Evolutionary conservation across 2,797 vertebrate species (phyloP).

Genomic region (Pangasius macronema): DNA sequence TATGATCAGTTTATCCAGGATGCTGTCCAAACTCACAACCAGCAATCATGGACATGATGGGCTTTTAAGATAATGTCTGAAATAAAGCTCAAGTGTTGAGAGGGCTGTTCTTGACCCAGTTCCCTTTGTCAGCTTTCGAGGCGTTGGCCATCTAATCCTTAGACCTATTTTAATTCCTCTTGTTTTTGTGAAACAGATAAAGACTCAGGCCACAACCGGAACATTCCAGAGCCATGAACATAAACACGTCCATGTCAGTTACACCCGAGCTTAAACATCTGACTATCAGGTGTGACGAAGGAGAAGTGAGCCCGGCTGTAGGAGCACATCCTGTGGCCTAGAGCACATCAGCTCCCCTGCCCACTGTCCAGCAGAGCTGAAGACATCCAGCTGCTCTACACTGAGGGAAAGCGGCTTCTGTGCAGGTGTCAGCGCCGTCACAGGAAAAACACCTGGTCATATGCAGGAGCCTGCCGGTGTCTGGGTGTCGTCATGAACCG

Average conservation of each 20-base stretch:
- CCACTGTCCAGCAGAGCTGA: not conserved
- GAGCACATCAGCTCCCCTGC: not conserved
- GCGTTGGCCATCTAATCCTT: not conserved
- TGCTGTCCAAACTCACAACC: not conserved
- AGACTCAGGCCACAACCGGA: not conserved
- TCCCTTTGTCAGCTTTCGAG: not conserved
- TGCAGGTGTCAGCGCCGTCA: not conserved
- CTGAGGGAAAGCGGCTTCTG: not conserved
- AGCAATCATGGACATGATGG: not conserved
- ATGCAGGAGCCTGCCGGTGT: too few species aligned
- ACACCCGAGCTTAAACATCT: not conserved
- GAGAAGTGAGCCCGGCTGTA: not conserved
- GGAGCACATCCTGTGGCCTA: not conserved
- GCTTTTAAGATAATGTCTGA: not conserved
- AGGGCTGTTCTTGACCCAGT: not conserved
- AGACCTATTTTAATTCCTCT: not conserved
- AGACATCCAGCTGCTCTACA: not conserved
- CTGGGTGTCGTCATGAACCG: not conserved
- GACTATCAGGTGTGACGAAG: not conserved
- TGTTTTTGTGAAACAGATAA: not conserved
- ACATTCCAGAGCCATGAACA: not conserved
- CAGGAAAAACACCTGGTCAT: not conserved
- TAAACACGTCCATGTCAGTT: too few species aligned
- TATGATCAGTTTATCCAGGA: not conserved
- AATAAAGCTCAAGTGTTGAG: not conserved